Conservation (phyloP, 2,797 vertebrate species). For the Leuciscus waleckii region DNA sequence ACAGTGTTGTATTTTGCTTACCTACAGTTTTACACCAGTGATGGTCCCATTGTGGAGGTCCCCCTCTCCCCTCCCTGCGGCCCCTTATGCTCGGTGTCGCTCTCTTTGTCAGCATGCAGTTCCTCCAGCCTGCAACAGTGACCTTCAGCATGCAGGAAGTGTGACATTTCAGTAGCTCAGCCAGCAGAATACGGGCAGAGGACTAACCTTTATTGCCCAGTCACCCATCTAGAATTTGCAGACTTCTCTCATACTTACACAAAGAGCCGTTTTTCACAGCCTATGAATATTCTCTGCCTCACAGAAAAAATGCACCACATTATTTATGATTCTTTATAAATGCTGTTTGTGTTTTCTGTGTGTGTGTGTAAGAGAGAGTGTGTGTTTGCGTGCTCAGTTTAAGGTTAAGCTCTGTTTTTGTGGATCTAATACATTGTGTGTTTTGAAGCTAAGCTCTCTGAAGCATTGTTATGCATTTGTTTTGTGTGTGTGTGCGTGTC, state of each 20-base stretch:
- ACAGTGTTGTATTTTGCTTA: slow-evolving; percentile 16
- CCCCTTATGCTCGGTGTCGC: slow-evolving; percentile 50
- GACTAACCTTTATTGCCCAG: slow-evolving; percentile 76
- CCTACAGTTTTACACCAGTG: slow-evolving; percentile 25
- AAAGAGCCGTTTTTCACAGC: slow-evolving; percentile 50
- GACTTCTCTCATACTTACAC: slow-evolving; percentile 50
- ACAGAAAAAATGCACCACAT: slow-evolving; percentile 45
- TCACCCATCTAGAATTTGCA: slow-evolving; percentile 63
- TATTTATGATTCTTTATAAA: slow-evolving; percentile 42
- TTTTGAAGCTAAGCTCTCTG: slow-evolving; percentile 13
- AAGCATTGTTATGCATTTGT: not conserved
- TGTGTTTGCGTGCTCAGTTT: not conserved
- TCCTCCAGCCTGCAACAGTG: slow-evolving; percentile 66
- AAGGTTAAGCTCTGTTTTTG: slow-evolving; percentile 32
- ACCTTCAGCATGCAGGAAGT: slow-evolving; percentile 73
- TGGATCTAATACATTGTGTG: slow-evolving; percentile 6
- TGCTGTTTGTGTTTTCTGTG: slow-evolving; percentile 19
- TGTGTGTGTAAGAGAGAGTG: not conserved
- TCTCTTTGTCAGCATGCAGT: slow-evolving; percentile 56
- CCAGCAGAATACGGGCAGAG: slow-evolving; percentile 73
- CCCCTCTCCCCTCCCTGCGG: slow-evolving; percentile 15
- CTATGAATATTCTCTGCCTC: slow-evolving; percentile 50
- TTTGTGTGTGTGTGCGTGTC: not conserved
- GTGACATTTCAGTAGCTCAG: slow-evolving; percentile 76
- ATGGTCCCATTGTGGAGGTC: slow-evolving; percentile 25